Evolutionary conservation across 2,113 vertebrate genomes (phyloP), one percentile per base, ranked within the genome.

Genomic region (Halichoeres trimaculatus): DNA sequence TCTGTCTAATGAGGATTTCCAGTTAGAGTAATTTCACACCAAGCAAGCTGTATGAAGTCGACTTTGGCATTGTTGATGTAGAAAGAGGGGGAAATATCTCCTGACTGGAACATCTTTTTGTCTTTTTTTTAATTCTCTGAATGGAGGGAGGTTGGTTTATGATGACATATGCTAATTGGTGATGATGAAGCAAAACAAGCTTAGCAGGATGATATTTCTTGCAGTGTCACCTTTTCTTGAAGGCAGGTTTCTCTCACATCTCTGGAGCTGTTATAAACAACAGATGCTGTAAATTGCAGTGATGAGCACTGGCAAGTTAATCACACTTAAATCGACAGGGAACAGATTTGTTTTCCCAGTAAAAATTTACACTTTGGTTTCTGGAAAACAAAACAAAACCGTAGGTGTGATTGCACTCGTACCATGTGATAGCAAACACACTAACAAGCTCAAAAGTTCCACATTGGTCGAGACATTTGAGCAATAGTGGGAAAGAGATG

Each of bases 311-410:
- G 76, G 69, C 67, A 58, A 47, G 43, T 75, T 65, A 55, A 72
- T 81, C 23, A 22, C 6, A 43, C 24, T 51, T 24, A 52, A 26
- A 34, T 63, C 0, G 8, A 76, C 66, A 36, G 73, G 41, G 70
- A 64, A 59, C 83, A 82, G 70, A 80, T 78, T 90, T 85, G 70
- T 85, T 87, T 84, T 58, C 70, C 14, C 19, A 9, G 14, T 17
- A 36, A 61, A 30, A 57, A 60, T 73, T 83, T 74, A 63, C 81
- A 67, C 65, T 70, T 77, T 52, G 50, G 57, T 77, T 72, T 69
- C 54, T 8, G 14, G 50, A 68, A 45, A 63, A 47, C 73, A 78
- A 67, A 78, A 64, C 76, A 81, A n/a, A 68, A 73, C 70, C 50
- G 72, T 68, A 56, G 71, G 57, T 81, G 79, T 61, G 43, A 87